phyloP scores from a whole-genome alignment of 2,113 vertebrate genomes.

The Thalassarche chlororhynchos region DNA sequence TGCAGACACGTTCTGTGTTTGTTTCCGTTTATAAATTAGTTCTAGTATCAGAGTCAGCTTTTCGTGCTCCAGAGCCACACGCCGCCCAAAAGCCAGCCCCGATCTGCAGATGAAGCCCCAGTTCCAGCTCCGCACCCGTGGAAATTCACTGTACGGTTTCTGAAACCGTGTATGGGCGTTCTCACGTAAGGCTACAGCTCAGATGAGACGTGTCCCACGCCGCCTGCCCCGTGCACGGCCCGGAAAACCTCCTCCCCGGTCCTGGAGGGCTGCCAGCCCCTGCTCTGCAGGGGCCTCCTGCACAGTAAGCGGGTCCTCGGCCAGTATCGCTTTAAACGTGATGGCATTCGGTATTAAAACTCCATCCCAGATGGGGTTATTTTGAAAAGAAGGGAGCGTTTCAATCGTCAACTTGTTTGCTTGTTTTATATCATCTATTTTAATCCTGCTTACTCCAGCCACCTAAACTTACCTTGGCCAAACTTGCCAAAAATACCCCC shows the following conservation, averaged over 20 bases:
- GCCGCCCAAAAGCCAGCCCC: background rate
- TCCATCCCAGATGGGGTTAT: background rate
- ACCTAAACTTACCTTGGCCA: background rate
- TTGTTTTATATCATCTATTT: background rate
- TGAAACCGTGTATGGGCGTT: rapidly evolving
- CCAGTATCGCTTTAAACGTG: background rate
- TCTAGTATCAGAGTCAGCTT: background rate
- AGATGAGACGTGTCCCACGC: background rate
- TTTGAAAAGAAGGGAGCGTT: background rate
- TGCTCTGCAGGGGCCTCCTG: background rate
- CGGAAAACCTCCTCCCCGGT: background rate
- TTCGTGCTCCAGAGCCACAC: background rate
- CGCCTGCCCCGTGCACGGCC: background rate
- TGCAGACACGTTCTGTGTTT: background rate
- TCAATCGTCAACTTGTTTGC: background rate
- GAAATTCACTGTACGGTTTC: background rate
- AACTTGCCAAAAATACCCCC: background rate
- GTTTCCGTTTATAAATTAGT: background rate
- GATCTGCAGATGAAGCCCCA: background rate
- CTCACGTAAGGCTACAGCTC: background rate
- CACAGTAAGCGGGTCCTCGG: background rate
- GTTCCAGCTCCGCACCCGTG: background rate
- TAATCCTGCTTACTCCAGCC: background rate
- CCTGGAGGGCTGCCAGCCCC: background rate
- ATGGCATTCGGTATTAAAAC: background rate